Base-by-base conservation (phyloP, 2,888 invertebrate genomes). In the Argyra leucocephala region DNA sequence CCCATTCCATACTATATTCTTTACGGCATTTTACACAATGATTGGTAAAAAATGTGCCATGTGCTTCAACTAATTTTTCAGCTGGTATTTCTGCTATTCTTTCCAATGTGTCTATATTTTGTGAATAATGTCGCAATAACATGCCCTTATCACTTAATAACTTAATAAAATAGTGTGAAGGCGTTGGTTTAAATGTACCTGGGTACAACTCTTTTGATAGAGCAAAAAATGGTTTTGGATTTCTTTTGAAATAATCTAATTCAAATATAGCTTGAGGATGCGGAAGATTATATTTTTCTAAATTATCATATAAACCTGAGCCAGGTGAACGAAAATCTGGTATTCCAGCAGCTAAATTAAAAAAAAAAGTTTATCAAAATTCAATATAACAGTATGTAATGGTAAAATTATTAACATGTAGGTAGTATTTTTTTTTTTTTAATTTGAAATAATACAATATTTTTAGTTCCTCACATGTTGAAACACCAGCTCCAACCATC, bases 401-500 rank as follows among this genome's bases (percentile, higher is more conserved):
- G 26, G 66, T 66, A 61, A 22, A 63, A 66, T 64, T 64, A 24
- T 12, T 36, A 2, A 22, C 2, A 24, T 18, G 57, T 57, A 7
- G 2, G 2, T 22, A 22, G 6, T 0, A 22, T 60, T 48, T n/a
- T n/a, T 26, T 18, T 31, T 10, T 18, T 57, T 3, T 1, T 18
- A 48, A 48, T 48, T 6, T 31, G 9, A 31, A 6, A 10, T 31
- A 7, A 31, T n/a, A 7, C n/a, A 37, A 59, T 62, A n/a, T n/a
- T n/a, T 59, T 64, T 68, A 63, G 66, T 58, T 64, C 83, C 87
- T 86, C 83, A 94, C 94, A 90, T 62, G 97, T 98, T 2, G 96
- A 96, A 74, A 98, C 95, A 63, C 97, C 97, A 71, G 97, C 97
- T 67, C 97, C 97, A 67, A 94, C 90, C 87, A 98, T 88, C 1